Conservation (phyloP, 2,113 vertebrate genomes). For the Etia nguti region DNA sequence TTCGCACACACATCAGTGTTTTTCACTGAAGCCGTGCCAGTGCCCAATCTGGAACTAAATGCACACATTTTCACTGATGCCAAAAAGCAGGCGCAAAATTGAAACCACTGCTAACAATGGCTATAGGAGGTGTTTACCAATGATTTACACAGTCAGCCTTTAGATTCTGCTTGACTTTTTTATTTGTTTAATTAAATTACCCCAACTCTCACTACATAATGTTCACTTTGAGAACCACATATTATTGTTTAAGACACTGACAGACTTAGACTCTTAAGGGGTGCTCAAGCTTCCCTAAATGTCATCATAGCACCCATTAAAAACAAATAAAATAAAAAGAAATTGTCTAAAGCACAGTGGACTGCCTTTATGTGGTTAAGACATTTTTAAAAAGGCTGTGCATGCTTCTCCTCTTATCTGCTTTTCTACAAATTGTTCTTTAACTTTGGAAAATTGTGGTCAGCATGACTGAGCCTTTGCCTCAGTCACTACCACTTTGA, state of each 20-base stretch:
- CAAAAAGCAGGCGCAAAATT: not conserved
- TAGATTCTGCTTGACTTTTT: not conserved
- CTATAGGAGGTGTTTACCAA: not conserved
- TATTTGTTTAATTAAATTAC: not conserved
- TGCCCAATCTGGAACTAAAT: not conserved
- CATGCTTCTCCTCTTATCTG: not conserved
- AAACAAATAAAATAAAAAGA: not conserved
- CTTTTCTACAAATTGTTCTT: not conserved
- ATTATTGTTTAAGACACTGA: not conserved
- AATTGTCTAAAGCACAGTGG: not conserved
- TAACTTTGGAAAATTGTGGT: not conserved
- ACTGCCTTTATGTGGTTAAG: not conserved
- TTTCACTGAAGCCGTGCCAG: not conserved
- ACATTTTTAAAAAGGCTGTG: not conserved
- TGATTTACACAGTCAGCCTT: not conserved
- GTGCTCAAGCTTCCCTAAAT: not conserved
- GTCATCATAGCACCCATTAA: not conserved
- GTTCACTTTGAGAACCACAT: too few relatives aligned
- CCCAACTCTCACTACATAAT: not conserved
- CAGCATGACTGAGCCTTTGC: not conserved
- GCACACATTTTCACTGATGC: not conserved
- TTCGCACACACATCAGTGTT: not conserved
- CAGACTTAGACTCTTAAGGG: not conserved
- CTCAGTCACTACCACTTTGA: not conserved
- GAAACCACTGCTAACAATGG: not conserved